Evolutionary conservation across 1,140 invertebrate genomes (phyloP), one percentile per base, ranked within the genome.

Genomic region (Centruroides vittatus): DNA sequence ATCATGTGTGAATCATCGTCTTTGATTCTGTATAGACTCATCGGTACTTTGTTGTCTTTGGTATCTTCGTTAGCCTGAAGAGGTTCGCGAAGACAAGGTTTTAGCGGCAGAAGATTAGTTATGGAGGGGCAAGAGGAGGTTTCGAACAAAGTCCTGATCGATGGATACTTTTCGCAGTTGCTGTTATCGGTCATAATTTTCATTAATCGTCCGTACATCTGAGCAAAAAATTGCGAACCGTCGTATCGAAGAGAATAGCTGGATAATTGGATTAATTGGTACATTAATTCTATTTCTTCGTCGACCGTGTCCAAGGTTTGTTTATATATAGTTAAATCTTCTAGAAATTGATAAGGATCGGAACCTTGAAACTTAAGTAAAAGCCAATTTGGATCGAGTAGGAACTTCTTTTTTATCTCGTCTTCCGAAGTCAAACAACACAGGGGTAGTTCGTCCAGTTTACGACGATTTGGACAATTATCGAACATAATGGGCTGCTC

Each of bases 361-460:
- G 83, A 82, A 4, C 81, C 81, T 51, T 82, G 82, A 2, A 88
- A 74, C 75, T 89, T 89, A 65, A 82, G 80, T 67, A 82, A 81
- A 10, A 89, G 78, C 86, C 86, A 89, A 60, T 79, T 78, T 6
- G 83, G 72, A 69, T 87, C 80, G 11, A 80, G 81, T 64, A 86
- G 73, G 66, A 69, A 73, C 48, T 61, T 63, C 9, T 65, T 61
- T 13, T 57, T 48, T 12, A 65, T 59, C 23, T 73, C 69, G 35
- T 76, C 75, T 12, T 72, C 68, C 35, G 72, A 67, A 10, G 76
- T 67, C 58, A 67, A 67, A 41, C 41, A 41, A 55, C 69, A 69
- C 74, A 82, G 86, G 58, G 88, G 88, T 52, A 91, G 75, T 74
- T 92, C 88, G 73, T 88, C 86, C 52, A 88, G 75, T 75, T 85